phyloP scores from a whole-genome alignment of 2,797 vertebrate genomes.

The Gambelia wislizenii region DNA sequence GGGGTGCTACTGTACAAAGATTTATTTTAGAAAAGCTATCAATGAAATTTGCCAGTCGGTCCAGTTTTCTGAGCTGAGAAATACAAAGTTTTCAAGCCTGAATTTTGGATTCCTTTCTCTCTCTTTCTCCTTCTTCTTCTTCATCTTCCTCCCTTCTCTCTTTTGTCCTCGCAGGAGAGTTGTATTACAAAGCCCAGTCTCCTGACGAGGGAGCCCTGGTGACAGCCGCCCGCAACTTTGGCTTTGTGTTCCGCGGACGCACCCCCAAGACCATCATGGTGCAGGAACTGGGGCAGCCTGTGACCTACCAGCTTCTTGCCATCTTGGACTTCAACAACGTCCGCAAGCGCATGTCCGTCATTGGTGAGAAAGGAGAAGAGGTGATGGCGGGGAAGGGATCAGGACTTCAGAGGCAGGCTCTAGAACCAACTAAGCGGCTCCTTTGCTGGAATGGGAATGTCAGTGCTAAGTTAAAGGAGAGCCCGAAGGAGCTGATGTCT shows the following conservation, averaged over 20 bases:
- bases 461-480: neutral
- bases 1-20: too few relatives aligned
- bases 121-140: too few relatives aligned
- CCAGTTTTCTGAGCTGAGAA: neutral
- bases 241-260: slow-evolving; percentile 92
- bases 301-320: slow-evolving; percentile 91
- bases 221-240: slow-evolving; percentile 91
- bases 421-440: neutral
- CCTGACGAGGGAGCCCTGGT: slow-evolving; percentile 93
- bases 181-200: slow-evolving; percentile 94
- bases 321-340: slow-evolving; percentile 97
- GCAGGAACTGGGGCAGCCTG: slow-evolving; percentile 83
- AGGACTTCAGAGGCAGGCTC: too few relatives aligned
- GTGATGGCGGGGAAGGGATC: neutral
- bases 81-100: neutral
- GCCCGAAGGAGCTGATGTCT: neutral
- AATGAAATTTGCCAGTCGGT: neutral
- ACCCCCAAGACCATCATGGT: slow-evolving; percentile 91
- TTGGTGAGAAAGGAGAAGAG: slow-evolving; percentile 79
- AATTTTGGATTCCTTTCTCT: neutral
- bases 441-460: neutral
- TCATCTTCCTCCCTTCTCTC: accelerated
- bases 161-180: slow-evolving; percentile 77
- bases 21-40: neutral
- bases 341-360: slow-evolving; percentile 95